These are phyloP conservation scores for Neosilurus hyrtlii DNA, from an alignment of 2,797 vertebrate genomes.

Conservation along the genomic window DNA sequence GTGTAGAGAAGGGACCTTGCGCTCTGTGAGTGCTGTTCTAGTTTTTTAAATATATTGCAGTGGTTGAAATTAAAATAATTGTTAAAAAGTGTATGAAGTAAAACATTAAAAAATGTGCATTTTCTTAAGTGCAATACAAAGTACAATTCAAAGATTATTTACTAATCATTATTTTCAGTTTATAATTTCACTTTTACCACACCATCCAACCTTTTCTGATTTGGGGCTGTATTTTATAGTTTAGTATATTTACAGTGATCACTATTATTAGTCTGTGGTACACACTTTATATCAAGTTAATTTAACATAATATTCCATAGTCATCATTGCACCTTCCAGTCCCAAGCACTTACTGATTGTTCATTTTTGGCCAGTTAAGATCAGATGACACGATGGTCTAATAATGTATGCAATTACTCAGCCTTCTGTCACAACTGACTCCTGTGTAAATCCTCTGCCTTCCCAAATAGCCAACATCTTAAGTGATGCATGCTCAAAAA, in stretches of 20 bases:
- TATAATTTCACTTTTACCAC: neutral
- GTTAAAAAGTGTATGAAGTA: no score
- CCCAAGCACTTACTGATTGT: neutral
- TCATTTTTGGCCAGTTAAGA: slow-evolving; percentile 46
- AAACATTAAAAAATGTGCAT: no score
- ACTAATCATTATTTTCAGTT: no score
- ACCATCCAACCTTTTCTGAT: no score
- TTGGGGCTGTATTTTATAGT: neutral
- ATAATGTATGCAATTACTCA: slow-evolving; percentile 56
- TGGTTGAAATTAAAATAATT: no score
- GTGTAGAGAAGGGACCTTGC: no score
- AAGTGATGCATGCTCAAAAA: neutral
- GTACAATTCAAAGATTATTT: no score
- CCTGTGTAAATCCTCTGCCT: slow-evolving; percentile 19
- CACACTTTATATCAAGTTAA: neutral
- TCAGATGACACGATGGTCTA: slow-evolving; percentile 61
- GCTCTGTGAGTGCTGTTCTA: no score
- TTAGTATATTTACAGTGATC: neutral
- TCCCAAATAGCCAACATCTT: slow-evolving; percentile 15
- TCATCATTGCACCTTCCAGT: neutral
- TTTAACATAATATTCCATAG: neutral
- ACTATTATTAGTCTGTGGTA: neutral
- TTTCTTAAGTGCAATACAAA: no score
- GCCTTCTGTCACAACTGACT: slow-evolving; percentile 42
- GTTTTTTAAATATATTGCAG: no score